phyloP scores from a whole-genome alignment of 2,113 vertebrate genomes.

The Zapus hudsonius region DNA sequence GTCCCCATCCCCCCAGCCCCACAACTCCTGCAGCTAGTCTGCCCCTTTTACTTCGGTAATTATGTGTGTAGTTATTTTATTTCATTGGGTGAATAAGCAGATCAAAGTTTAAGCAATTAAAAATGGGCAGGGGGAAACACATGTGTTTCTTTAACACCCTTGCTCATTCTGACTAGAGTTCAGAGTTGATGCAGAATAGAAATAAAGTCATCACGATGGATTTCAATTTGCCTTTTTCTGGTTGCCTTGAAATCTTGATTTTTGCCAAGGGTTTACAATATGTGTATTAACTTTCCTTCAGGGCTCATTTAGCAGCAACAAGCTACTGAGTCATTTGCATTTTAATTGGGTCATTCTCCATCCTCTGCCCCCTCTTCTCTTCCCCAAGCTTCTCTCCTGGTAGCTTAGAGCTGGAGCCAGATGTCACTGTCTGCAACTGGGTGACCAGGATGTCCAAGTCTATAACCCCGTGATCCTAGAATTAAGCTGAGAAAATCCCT shows the following conservation, averaged over 20 bases:
- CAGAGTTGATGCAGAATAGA: neutral
- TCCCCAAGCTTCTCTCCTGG: neutral
- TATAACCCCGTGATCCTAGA: neutral
- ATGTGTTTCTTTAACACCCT: neutral
- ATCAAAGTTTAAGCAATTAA: constrained; percentile 10
- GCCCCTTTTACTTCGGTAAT: neutral
- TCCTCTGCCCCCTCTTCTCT: neutral
- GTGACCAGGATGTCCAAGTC: neutral
- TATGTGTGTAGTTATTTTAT: neutral
- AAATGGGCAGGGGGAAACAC: neutral
- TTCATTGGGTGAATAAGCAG: neutral
- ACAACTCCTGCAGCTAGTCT: neutral
- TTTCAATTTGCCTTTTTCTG: constrained; percentile 43
- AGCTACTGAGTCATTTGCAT: constrained; percentile 58
- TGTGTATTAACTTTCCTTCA: constrained; percentile 61
- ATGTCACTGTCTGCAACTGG: neutral
- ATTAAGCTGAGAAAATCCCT: neutral
- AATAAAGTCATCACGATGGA: neutral
- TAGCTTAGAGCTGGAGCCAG: constrained; percentile 28
- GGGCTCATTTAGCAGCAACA: constrained; percentile 61
- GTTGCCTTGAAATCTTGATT: constrained; percentile 36
- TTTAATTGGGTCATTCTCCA: constrained; percentile 60
- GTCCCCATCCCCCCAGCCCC: accelerated
- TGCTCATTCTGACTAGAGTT: neutral
- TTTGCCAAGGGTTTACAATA: constrained; percentile 15